Evolutionary conservation across 2,888 invertebrate species (phyloP).

Genomic region (Salticus scenicus): DNA sequence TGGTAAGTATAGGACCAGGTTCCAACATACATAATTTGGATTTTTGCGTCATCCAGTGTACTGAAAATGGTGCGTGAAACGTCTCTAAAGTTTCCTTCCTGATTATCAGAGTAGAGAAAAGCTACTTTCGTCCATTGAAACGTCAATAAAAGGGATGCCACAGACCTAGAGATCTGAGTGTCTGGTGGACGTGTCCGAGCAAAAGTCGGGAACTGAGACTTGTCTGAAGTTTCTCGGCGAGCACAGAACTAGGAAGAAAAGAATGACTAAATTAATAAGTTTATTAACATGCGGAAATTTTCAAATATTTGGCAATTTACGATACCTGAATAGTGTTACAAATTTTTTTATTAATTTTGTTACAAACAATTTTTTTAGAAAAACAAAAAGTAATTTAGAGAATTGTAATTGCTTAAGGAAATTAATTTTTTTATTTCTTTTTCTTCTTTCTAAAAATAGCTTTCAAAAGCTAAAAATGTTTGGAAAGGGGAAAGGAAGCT

Average conservation of each 20-base stretch:
- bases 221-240: slow-evolving; percentile 90
- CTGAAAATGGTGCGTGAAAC: slow-evolving; percentile 85
- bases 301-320: no score
- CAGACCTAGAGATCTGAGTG: slow-evolving; percentile 93
- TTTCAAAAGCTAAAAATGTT: no score
- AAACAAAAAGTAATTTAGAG: no score
- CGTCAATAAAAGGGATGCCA: slow-evolving; percentile 87
- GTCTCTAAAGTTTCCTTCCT: slow-evolving; percentile 84
- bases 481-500: no score
- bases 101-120: slow-evolving; percentile 86
- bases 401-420: no score
- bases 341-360: no score
- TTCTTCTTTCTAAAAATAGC: no score
- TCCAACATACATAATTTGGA: slow-evolving; percentile 81
- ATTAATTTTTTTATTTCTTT: no score
- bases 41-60: slow-evolving; percentile 83
- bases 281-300: no score
- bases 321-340: no score
- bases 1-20: slow-evolving; percentile 85
- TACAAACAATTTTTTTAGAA: no score
- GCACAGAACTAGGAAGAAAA: slow-evolving; percentile 86
- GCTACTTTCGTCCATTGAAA: slow-evolving; percentile 94
- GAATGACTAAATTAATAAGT: not conserved
- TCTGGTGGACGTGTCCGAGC: slow-evolving; percentile 93
- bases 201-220: slow-evolving; percentile 90